Evolutionary conservation across 2,113 vertebrate genomes (phyloP), one percentile per base, ranked within the genome.

Genomic region (Nycticryphes semicollaris): DNA sequence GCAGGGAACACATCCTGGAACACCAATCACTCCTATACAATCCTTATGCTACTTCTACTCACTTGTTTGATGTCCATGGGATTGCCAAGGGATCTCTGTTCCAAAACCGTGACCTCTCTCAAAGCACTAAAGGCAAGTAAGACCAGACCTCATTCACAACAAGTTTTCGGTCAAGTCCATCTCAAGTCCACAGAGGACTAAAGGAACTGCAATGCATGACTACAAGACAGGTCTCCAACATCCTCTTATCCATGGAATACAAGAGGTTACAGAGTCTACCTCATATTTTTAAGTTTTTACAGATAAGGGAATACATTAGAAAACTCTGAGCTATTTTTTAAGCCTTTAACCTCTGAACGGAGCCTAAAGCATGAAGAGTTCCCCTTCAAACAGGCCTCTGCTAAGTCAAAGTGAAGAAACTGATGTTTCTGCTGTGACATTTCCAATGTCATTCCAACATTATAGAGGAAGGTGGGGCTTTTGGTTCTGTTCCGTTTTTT

Each of bases 351-450:
- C 25, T 72, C 27, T 57, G 41, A 87, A 76, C 6, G 73, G 53
- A 66, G 10, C 27, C 53, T 56, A 21, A 89, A 84, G 23, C 53
- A 66, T 60, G 37, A 95, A 66, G 80, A 59, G 15, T 75, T 96
- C 84, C 75, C 77, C 93, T 97, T 87, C 90, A 94, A 89, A 93
- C 54, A 84, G 63, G 64, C 90, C 84, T 92, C 95, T 84, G 59
- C 51, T 74, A 74, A 69, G 50, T 22, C 67, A 33, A 96, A 88
- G 69, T 57, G 56, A 84, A 63, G 62, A 53, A 74, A 37, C 1
- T 57, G 33, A 84, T 31, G 9, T 35, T 96, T 91, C 84, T 48
- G 66, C 70, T 51, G 25, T 2, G 1, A 56, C 8, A n/a, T 91
- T 90, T 96, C 92, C 87, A 63, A 37, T 82, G 88, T 88, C 93